Evolutionary conservation across 2,888 invertebrate species (phyloP).

Genomic region (Agonopterix subpropinquella): DNA sequence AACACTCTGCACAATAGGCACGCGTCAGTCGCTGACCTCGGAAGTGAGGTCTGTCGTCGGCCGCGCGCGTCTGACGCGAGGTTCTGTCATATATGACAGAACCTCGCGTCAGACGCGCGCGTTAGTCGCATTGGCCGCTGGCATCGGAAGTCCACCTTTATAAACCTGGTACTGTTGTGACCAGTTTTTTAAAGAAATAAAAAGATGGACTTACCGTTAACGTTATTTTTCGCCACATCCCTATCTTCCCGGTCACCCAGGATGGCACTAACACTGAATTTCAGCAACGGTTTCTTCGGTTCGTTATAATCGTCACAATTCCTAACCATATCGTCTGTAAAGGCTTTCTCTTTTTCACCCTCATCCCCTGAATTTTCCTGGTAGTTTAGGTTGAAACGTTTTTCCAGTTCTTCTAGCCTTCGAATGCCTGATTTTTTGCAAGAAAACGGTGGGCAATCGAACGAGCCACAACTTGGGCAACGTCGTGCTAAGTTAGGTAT

Average conservation of each 20-base stretch:
- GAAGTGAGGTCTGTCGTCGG: too few relatives aligned
- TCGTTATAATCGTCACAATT: conserved; percentile 55
- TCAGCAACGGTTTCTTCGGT: conserved; percentile 84
- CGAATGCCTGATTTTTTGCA: conserved; percentile 64
- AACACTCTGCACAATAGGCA: too few relatives aligned
- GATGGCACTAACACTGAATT: conserved; percentile 95
- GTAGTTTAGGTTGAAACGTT: conserved; percentile 56
- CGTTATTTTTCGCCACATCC: conserved; percentile 34
- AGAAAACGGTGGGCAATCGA: conserved; percentile 70
- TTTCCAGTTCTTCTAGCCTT: conserved; percentile 60
- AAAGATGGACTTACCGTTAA: conserved; percentile 46
- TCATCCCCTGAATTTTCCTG: conserved; percentile 63
- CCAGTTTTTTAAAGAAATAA: background rate
- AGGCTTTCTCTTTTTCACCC: conserved; percentile 32
- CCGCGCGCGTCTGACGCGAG: too few relatives aligned
- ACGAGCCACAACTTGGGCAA: conserved; percentile 73
- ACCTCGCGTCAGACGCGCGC: too few relatives aligned
- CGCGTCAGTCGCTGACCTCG: too few relatives aligned
- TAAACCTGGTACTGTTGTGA: too few relatives aligned
- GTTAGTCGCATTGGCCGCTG: too few relatives aligned
- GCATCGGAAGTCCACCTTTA: too few relatives aligned
- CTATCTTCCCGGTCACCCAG: conserved; percentile 79
- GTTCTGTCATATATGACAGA: too few relatives aligned
- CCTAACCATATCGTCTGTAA: conserved; percentile 59
- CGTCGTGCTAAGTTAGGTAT: conserved; percentile 54